Conservation (phyloP, 30 jellyfish, hydroid and myxozoan genomes). For the Turritopsis dohrnii region DNA sequence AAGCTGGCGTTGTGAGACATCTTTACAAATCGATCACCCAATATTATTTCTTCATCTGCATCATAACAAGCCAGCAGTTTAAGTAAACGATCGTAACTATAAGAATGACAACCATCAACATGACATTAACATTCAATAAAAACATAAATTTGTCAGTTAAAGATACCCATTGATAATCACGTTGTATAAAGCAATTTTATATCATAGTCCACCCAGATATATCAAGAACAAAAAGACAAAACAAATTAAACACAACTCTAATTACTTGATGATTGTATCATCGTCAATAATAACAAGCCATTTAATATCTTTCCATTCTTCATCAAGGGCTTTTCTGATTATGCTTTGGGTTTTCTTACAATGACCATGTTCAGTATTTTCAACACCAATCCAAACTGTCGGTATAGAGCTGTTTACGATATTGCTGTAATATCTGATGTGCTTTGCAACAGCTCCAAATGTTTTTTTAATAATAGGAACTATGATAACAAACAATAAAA, state of each 20-base stretch:
- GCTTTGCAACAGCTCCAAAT: slow-evolving; percentile 59
- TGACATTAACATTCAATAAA: too few species aligned
- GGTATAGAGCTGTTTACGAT: slow-evolving; percentile 60
- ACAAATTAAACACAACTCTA: background rate
- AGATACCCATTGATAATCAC: too few species aligned
- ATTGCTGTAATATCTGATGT: slow-evolving; percentile 74
- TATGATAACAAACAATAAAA: too few species aligned
- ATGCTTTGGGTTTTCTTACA: slow-evolving; percentile 73
- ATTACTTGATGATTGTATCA: slow-evolving; percentile 88
- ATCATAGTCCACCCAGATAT: too few species aligned
- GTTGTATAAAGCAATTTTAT: too few species aligned
- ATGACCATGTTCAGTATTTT: slow-evolving; percentile 82
- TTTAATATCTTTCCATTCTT: slow-evolving; percentile 30
- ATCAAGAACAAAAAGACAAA: background rate
- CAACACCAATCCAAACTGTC: slow-evolving; percentile 65
- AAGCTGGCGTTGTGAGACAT: slow-evolving; percentile 45
- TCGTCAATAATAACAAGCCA: slow-evolving; percentile 94
- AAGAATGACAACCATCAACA: slow-evolving; percentile 7
- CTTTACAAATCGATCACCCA: slow-evolving; percentile 76
- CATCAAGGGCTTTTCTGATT: slow-evolving; percentile 17
- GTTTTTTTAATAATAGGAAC: slow-evolving; percentile 75
- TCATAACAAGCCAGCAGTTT: slow-evolving; percentile 80
- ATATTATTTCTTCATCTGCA: slow-evolving; percentile 56
- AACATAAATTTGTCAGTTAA: too few species aligned
- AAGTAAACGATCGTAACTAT: slow-evolving; percentile 61